Conservation (phyloP, 1,140 invertebrate species). For the Cephus cinctus region DNA sequence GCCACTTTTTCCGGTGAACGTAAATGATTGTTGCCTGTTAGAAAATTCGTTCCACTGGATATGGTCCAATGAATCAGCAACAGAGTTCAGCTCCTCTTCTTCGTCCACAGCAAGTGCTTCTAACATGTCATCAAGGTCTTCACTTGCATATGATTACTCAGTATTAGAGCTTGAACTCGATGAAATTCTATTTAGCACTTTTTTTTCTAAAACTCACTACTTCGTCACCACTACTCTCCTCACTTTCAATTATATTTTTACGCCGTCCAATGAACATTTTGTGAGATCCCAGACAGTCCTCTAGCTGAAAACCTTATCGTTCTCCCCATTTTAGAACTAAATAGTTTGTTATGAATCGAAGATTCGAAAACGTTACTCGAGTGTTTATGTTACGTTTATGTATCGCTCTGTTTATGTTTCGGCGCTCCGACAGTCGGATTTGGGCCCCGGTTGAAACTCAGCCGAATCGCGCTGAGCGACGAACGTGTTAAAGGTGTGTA, state of each 20-base stretch:
- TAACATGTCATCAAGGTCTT: constrained; percentile 10
- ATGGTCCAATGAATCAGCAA: constrained; percentile 9
- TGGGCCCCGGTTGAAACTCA: constrained; percentile 7
- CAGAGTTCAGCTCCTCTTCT: constrained; percentile 4
- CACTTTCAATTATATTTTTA: constrained; percentile 7
- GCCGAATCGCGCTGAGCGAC: no score
- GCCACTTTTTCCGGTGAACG: constrained; percentile 14
- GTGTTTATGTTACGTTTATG: constrained; percentile 1
- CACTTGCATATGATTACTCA: constrained; percentile 8
- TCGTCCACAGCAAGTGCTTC: constrained; percentile 11
- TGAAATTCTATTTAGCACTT: constrained; percentile 6
- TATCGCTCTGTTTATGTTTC: constrained; percentile 10
- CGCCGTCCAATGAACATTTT: constrained; percentile 1
- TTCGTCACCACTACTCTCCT: constrained; percentile 9
- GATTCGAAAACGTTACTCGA: not conserved
- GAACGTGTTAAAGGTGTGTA: no score
- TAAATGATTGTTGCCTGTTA: constrained; percentile 10
- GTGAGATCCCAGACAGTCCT: not conserved
- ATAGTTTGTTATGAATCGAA: not conserved
- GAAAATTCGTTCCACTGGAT: constrained; percentile 13
- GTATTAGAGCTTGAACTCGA: constrained; percentile 13
- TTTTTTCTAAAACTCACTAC: constrained; percentile 5
- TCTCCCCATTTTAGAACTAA: not conserved
- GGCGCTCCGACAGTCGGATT: constrained; percentile 7
- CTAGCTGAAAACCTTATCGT: not conserved